A percentile compares a stretch with the other conserved stretches of the same genome.
Conservation (phyloP, 92 coral and sea anemone genomes). For the Parazoanthus atlanticus region DNA sequence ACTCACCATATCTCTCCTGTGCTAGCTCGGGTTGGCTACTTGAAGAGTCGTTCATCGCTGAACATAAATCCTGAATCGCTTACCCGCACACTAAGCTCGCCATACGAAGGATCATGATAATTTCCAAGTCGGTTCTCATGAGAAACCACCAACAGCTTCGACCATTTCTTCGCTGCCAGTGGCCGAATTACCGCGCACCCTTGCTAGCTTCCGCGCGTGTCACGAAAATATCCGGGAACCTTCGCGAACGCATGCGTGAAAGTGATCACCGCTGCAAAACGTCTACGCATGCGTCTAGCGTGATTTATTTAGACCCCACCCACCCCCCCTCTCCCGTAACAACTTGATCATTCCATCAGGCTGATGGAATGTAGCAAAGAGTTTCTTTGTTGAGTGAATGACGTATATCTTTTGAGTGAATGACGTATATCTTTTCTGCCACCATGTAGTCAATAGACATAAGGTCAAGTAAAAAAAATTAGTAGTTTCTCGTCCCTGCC, state of each 20-base stretch:
- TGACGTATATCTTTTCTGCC: no score
- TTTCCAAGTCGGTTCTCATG: not conserved
- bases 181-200: conserved; percentile 4
- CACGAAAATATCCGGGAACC: conserved; percentile 81
- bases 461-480: no score
- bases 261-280: not conserved
- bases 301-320: no score
- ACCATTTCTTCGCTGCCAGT: conserved; percentile 17
- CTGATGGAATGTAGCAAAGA: no score
- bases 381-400: no score
- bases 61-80: conserved; percentile 21
- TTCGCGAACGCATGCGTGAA: conserved; percentile 54
- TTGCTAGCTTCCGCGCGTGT: conserved; percentile 42
- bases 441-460: no score
- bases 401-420: no score
- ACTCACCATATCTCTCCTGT: conserved; percentile 41
- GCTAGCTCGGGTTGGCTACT: conserved; percentile 29
- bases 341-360: no score
- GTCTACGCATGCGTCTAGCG: no score
- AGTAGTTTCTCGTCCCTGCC: no score
- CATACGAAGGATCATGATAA: conserved; percentile 12
- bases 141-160: not conserved
- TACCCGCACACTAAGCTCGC: conserved; percentile 6
- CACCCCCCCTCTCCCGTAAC: no score
- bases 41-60: conserved; percentile 27